These are phyloP conservation scores for Anthopleura xanthogrammica DNA, from an alignment of 92 coral and sea anemone species.

Conservation along the genomic window DNA sequence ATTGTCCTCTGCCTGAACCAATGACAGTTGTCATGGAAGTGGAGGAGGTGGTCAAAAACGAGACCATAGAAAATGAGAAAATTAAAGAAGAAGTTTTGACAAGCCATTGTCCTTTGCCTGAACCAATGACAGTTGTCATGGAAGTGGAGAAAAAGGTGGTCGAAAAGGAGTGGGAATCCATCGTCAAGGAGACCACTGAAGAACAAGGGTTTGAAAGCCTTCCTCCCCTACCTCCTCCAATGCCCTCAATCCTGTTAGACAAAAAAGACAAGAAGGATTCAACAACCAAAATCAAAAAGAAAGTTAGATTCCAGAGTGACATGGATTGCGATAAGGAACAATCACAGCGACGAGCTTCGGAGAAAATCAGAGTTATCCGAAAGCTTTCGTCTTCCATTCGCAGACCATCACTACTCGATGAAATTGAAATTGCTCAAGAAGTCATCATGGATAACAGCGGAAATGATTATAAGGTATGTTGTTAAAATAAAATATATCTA, in stretches of 20 bases:
- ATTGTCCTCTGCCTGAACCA: background rate
- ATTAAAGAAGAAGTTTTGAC: background rate
- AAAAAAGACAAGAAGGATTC: background rate
- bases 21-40: too few species aligned
- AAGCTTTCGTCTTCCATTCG: constrained; percentile 9
- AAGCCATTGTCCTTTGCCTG: background rate
- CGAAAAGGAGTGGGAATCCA: background rate
- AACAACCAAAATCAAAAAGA: background rate
- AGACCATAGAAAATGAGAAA: background rate
- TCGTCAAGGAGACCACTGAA: background rate
- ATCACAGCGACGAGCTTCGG: constrained; percentile 6
- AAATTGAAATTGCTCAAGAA: constrained; percentile 21
- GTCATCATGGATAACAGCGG: constrained; percentile 17
- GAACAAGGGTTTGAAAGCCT: background rate
- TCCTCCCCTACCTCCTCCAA: background rate
- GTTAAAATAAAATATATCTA: too few species aligned
- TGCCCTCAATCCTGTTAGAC: background rate
- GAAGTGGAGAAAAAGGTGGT: background rate
- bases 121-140: background rate
- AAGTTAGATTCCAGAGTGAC: background rate
- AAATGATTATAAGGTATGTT: background rate
- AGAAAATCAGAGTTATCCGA: background rate
- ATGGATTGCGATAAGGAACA: background rate
- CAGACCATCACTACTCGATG: constrained; percentile 28
- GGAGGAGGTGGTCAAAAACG: too few species aligned